A percentile compares a stretch with the other conserved stretches of the same genome.
Evolutionary conservation across 2,888 invertebrate genomes (phyloP).

Genomic region (Priocnemis perturbator): DNA sequence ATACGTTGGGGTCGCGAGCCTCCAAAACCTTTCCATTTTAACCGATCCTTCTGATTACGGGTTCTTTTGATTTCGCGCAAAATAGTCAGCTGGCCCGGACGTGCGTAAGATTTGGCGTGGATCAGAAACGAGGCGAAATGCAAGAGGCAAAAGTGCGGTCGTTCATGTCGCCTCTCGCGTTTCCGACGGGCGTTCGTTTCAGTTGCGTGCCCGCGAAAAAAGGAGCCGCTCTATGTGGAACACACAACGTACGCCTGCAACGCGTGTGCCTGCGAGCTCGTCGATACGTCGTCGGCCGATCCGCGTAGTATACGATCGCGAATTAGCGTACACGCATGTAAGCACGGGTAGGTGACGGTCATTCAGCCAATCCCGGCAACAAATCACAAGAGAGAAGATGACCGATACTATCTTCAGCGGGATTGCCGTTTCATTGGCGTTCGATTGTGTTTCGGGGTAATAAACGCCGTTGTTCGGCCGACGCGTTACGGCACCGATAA

Average conservation of each 20-base stretch:
- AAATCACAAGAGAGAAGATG: constrained; percentile 53
- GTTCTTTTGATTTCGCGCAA: too few relatives aligned
- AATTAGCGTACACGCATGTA: too few relatives aligned
- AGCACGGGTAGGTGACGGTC: constrained; percentile 10
- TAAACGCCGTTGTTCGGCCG: constrained; percentile 64
- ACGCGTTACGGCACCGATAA: constrained; percentile 63
- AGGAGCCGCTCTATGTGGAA: constrained; percentile 12
- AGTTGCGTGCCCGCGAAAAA: constrained; percentile 30
- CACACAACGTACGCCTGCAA: background rate
- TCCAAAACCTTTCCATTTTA: too few relatives aligned
- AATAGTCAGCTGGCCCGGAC: too few relatives aligned
- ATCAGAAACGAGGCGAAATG: too few relatives aligned
- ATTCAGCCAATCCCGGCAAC: constrained; percentile 38
- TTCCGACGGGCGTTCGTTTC: constrained; percentile 29
- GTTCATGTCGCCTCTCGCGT: constrained; percentile 18
- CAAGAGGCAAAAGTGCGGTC: background rate
- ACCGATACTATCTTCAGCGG: constrained; percentile 56
- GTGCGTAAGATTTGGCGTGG: too few relatives aligned
- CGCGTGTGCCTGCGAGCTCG: constrained; percentile 4
- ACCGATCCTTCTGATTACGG: too few relatives aligned
- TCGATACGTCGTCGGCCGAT: background rate
- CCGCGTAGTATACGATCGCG: too few relatives aligned
- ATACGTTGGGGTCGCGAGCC: too few relatives aligned
- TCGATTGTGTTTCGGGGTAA: constrained; percentile 62
- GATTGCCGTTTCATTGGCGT: constrained; percentile 60